Evolutionary conservation across 2,113 vertebrate genomes (phyloP).

Genomic region (Aptenodytes patagonicus): DNA sequence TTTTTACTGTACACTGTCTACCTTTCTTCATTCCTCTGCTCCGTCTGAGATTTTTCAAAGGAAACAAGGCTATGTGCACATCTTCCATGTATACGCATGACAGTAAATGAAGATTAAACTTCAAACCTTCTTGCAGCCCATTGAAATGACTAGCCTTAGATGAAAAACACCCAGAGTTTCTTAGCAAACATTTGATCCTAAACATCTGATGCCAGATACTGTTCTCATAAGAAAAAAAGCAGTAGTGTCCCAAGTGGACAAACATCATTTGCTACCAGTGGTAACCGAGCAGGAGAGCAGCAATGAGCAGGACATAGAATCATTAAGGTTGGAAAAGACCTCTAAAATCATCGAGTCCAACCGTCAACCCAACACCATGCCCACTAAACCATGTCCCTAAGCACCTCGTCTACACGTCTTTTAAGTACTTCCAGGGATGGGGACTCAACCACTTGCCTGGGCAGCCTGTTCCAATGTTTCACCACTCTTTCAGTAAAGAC

Average conservation of each 20-base stretch:
- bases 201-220: neutral
- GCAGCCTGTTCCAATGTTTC: too few relatives aligned
- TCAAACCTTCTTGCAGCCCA: neutral
- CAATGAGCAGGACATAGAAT: too few relatives aligned
- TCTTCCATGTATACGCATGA: neutral
- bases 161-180: neutral
- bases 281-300: neutral
- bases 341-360: too few relatives aligned
- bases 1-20: neutral
- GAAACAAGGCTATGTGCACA: neutral
- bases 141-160: neutral
- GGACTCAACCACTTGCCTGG: too few relatives aligned
- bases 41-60: neutral
- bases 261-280: neutral
- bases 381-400: too few relatives aligned
- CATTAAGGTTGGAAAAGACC: too few relatives aligned
- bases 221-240: neutral
- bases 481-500: too few relatives aligned
- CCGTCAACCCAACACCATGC: too few relatives aligned
- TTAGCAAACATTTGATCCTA: neutral
- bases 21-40: neutral
- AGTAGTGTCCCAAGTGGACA: neutral
- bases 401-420: too few relatives aligned
- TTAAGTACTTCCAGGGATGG: too few relatives aligned
- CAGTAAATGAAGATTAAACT: neutral